A percentile compares a stretch with the other conserved stretches of the same genome.
phyloP scores from a whole-genome alignment of 2,113 vertebrate species.

The Arenaria interpres region DNA sequence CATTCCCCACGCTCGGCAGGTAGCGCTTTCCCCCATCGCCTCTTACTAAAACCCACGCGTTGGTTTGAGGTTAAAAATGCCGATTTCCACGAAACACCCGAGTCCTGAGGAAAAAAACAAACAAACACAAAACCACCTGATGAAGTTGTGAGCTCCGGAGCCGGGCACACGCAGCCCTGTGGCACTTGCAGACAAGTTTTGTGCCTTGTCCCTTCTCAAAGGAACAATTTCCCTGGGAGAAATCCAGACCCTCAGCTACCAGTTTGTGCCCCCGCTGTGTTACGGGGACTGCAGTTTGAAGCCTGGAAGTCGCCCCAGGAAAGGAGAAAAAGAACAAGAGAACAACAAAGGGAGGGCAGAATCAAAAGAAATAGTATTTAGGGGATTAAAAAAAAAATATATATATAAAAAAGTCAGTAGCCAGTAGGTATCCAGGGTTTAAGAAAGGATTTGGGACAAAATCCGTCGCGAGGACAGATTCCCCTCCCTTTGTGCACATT shows the following conservation, averaged over 20 bases:
- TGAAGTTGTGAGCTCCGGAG: neutral
- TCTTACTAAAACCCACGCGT: rapidly evolving
- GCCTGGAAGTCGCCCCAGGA: neutral
- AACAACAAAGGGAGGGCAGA: neutral
- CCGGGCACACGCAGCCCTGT: neutral
- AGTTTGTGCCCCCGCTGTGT: neutral
- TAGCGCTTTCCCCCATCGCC: neutral
- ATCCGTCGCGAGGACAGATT: neutral
- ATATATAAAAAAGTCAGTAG: neutral
- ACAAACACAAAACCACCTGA: neutral
- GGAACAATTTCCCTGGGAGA: rapidly evolving
- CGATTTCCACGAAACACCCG: neutral
- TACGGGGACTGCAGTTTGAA: neutral
- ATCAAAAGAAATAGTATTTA: neutral
- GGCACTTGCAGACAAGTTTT: neutral
- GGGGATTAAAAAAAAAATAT: neutral
- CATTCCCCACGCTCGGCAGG: rapidly evolving
- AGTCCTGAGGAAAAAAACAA: neutral
- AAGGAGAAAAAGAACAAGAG: neutral
- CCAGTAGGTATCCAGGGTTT: neutral
- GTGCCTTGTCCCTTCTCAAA: neutral
- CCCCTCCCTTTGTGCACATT: neutral
- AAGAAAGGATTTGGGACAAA: neutral
- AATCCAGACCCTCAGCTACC: neutral
- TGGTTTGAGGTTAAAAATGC: neutral